Base-by-base conservation (phyloP, 2,888 invertebrate genomes). In the Orgyia antiqua region DNA sequence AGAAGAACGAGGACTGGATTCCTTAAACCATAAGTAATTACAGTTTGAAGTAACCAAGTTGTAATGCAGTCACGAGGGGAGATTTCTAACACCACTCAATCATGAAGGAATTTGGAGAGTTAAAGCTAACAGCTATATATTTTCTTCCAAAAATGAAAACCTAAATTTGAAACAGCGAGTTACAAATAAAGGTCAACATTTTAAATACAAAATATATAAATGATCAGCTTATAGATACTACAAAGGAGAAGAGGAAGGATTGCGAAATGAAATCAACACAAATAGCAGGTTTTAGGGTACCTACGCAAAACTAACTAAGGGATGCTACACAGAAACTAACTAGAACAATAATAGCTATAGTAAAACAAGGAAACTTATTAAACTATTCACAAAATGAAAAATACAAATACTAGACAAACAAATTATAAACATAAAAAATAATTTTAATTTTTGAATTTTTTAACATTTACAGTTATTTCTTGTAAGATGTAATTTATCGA, bases 1-100 rank as follows among this genome's bases (percentile, higher is more conserved):
- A 82, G 82, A 80, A 79, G 64, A 74, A 76, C 76, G 76, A 78
- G 73, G 77, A 78, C 80, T 84, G 82, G 83, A 79, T 80, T 80
- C 83, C 84, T 82, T 77, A 77, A 82, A 84, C 83, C 84, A 84
- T 80, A 84, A 80, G 84, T 77, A 68, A 74, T 84, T 84, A 84
- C 84, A 82, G 78, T 84, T 77, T 82, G 82, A 84, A 86, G 84
- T 84, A 75, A 84, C 87, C 86, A 86, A 83, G 75, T 79, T 79
- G 76, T 75, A 86, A 87, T 87, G 83, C 87, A 87, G 87, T 87
- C 83, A 87, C 87, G 87, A 87, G 87, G 83, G 84, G 87, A 87
- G 87, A 87, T 87, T 77, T 59, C 60, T 51, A 52, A 78, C 80
- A 84, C 84, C 84, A 83, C 86, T 78, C 58, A 54, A 63, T 46